Conservation (phyloP, 2,113 vertebrate genomes). For the Callocephalon fimbriatum region DNA sequence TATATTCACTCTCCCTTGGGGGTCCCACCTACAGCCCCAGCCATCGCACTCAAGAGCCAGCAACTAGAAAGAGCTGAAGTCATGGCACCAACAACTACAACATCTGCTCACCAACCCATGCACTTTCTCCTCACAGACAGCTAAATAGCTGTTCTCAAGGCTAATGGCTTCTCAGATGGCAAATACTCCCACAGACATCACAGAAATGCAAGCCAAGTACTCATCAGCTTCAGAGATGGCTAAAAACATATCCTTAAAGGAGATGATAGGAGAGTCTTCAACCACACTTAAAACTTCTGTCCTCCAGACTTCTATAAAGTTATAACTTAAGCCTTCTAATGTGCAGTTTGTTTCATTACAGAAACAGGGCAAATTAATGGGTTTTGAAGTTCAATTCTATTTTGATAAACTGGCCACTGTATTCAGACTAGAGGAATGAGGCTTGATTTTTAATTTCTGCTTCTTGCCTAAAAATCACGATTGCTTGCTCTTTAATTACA, state of each 20-base stretch:
- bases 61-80: fast-evolving
- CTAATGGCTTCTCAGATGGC: fast-evolving
- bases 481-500: not conserved
- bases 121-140: not conserved
- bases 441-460: not conserved
- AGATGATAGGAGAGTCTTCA: not conserved
- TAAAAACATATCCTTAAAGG: not conserved
- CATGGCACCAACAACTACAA: not conserved
- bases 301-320: not conserved
- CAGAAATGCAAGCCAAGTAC: not conserved
- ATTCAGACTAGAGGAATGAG: not conserved
- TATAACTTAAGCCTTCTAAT: not conserved
- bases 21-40: not conserved
- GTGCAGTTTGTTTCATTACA: not conserved
- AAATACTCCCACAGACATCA: not conserved
- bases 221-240: not conserved
- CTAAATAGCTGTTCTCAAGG: not conserved
- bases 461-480: not conserved
- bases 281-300: not conserved
- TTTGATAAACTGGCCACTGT: not conserved
- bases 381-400: not conserved
- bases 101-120: fast-evolving
- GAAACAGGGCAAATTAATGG: fast-evolving
- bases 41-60: fast-evolving
- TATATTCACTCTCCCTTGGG: fast-evolving